Evolutionary conservation across 1,140 invertebrate genomes (phyloP).

Genomic region (Drosophila parabipectinata): DNA sequence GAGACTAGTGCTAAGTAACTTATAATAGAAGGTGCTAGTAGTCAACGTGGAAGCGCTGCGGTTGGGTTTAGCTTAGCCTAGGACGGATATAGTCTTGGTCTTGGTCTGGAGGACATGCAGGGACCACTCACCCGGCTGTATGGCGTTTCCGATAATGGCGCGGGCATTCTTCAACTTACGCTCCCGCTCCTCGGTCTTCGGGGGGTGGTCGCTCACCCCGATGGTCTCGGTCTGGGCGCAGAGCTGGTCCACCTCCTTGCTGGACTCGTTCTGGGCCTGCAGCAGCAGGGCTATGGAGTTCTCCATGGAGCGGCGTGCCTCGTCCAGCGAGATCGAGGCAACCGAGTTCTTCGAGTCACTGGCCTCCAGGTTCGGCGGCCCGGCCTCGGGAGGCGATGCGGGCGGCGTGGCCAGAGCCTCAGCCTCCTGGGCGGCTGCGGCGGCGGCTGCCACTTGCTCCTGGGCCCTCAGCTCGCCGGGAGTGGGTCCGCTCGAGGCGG

Average conservation of each 20-base stretch:
- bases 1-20: conserved; percentile 25
- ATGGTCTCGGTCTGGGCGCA: conserved; percentile 82
- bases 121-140: conserved; percentile 82
- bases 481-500: conserved; percentile 66
- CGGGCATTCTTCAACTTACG: conserved; percentile 86
- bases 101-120: conserved; percentile 29
- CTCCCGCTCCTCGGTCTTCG: conserved; percentile 79
- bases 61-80: conserved; percentile 59
- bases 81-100: conserved; percentile 36
- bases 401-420: conserved; percentile 35
- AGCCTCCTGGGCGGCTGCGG: conserved; percentile 70
- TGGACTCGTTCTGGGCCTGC: conserved; percentile 84
- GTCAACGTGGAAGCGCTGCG: conserved; percentile 73
- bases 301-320: conserved; percentile 84
- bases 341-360: conserved; percentile 81
- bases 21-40: conserved; percentile 56
- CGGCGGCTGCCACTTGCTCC: conserved; percentile 75
- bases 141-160: conserved; percentile 86
- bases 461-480: conserved; percentile 66
- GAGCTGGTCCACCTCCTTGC: conserved; percentile 80
- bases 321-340: conserved; percentile 72
- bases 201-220: conserved; percentile 60
- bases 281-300: conserved; percentile 84
- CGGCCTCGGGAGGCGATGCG: conserved; percentile 20
- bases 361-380: conserved; percentile 37